Conservation (phyloP, 2,113 vertebrate species). For the Lichenostomus cassidix region DNA sequence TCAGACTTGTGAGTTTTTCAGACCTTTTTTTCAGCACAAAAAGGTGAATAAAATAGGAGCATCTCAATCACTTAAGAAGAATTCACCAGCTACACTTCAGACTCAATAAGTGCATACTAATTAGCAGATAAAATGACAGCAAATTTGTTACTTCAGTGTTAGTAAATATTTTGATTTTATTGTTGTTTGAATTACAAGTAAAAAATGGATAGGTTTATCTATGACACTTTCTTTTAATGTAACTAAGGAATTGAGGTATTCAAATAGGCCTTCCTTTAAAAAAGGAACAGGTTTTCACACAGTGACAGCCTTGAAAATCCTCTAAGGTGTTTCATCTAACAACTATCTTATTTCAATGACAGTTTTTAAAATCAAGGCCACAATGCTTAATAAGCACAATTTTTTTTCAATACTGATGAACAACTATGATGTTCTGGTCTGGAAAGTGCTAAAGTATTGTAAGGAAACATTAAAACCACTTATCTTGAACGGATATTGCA, state of each 20-base stretch:
- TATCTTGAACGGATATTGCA: neutral
- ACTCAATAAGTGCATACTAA: neutral
- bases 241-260: neutral
- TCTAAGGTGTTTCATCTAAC: neutral
- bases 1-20: neutral
- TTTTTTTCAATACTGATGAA: neutral
- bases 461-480: neutral
- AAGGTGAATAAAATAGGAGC: neutral
- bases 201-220: neutral
- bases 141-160: neutral
- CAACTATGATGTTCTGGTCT: neutral
- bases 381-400: neutral
- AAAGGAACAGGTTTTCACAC: slow-evolving; percentile 1
- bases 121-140: neutral
- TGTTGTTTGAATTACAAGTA: neutral
- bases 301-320: neutral
- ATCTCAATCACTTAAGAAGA: neutral
- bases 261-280: neutral
- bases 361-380: neutral
- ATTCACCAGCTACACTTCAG: neutral
- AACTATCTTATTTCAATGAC: neutral
- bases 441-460: neutral
- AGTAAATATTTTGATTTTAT: neutral
- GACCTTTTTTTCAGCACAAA: neutral
- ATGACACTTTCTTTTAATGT: neutral